phyloP scores from a whole-genome alignment of 2,113 vertebrate genomes.

The Trichechus manatus region DNA sequence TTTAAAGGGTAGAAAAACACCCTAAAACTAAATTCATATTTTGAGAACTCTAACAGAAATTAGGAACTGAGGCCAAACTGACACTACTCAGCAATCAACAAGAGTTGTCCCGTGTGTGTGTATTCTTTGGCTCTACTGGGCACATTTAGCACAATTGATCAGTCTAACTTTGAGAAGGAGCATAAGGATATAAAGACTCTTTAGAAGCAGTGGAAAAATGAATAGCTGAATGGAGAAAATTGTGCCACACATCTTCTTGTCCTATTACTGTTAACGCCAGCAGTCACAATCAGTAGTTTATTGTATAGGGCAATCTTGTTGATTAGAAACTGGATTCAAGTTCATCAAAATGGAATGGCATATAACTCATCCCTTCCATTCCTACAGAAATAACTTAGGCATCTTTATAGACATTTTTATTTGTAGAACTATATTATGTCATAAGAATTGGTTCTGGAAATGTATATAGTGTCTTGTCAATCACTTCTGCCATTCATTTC shows the following conservation, averaged over 20 bases:
- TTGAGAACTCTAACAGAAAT: slow-evolving; percentile 70
- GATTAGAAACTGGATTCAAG: slow-evolving; percentile 91
- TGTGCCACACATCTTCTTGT: slow-evolving; percentile 88
- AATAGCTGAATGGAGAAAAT: slow-evolving; percentile 90
- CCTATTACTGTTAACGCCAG: slow-evolving; percentile 90
- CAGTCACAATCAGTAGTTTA: slow-evolving; percentile 92
- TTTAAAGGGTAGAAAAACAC: slow-evolving; percentile 68
- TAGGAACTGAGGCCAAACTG: slow-evolving; percentile 68
- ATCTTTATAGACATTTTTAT: slow-evolving; percentile 82
- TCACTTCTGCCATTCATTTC: slow-evolving; percentile 70
- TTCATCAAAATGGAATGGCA: slow-evolving; percentile 90
- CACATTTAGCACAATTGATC: slow-evolving; percentile 87
- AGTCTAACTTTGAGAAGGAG: slow-evolving; percentile 86
- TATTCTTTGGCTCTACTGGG: slow-evolving; percentile 61
- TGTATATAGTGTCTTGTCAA: slow-evolving; percentile 63
- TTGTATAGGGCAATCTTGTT: slow-evolving; percentile 92
- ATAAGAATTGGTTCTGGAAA: slow-evolving; percentile 76
- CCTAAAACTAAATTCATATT: slow-evolving; percentile 71
- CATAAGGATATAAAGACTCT: slow-evolving; percentile 85
- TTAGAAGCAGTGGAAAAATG: slow-evolving; percentile 86
- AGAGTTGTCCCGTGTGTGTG: slow-evolving; percentile 76
- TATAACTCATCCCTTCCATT: slow-evolving; percentile 86
- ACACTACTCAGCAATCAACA: slow-evolving; percentile 84
- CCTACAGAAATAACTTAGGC: slow-evolving; percentile 86
- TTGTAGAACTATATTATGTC: slow-evolving; percentile 82